Evolutionary conservation across 1,140 invertebrate species (phyloP), one percentile per base, ranked within the genome.

Genomic region (Triops longicaudatus): DNA sequence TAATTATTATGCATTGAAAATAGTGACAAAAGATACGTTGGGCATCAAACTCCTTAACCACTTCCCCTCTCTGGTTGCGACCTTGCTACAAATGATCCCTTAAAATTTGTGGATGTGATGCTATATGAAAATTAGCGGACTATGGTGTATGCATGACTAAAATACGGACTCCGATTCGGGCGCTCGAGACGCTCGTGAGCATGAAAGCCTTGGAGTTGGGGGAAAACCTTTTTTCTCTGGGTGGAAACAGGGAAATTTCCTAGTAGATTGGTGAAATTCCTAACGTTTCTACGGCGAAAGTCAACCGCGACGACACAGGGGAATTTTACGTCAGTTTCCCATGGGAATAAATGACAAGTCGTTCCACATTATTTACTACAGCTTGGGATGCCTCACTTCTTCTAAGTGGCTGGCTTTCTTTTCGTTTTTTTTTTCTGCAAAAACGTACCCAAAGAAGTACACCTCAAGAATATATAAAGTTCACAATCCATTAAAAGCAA

Each of bases 161-260:
- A 22, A 63, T 1, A 22, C n/a, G 10, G 50, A 63, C 50, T 9
- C 50, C 10, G 50, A 63, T 63, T 14, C 50, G 50, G 50, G 22
- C 50, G 50, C 50, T 63, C 17, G 50, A 63, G 50, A 63, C 50
- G 50, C 50, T 63, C 50, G 50, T 63, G 50, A 63, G 50, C 50
- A 63, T 14, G 22, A 63, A 63, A 63, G 50, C 50, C 50, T 63
- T 63, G 50, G 50, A 63, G 14, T 17, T 22, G 50, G 31, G 31
- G 31, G 50, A 63, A 63, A 63, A 63, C 14, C 50, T 22, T 63
- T 63, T 63, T 63, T 63, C 17, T 22, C 22, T 63, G 50, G n/a
- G 9, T 63, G 14, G 50, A 63, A 63, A 63, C 50, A 22, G 50
- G 50, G 50, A 14, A 63, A n/a, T 63, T 63, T 63, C 50, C 50